A percentile compares a stretch with the other conserved stretches of the same genome.
Conservation (phyloP, 1,140 invertebrate species). For the Drosophila eugracilis region DNA sequence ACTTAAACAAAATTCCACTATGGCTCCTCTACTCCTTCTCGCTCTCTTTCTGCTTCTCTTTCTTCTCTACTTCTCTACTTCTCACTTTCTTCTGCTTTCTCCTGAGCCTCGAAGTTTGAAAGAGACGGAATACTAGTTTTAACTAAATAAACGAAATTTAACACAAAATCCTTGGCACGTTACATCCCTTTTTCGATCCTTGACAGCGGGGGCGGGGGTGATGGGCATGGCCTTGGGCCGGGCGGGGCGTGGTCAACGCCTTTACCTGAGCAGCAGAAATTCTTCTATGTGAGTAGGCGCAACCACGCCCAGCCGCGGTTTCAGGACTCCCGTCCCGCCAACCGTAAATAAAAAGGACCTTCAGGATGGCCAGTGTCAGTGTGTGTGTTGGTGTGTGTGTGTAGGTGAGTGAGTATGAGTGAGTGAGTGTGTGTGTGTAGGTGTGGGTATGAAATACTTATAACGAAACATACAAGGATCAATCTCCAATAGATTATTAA, state of each 20-base stretch:
- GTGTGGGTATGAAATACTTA: slow-evolving; percentile 51
- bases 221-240: slow-evolving; percentile 1
- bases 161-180: slow-evolving; percentile 53
- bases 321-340: slow-evolving; percentile 34
- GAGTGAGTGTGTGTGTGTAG: slow-evolving; percentile 41
- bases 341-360: neutral
- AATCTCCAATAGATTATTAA: slow-evolving; percentile 81
- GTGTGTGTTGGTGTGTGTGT: slow-evolving; percentile 36
- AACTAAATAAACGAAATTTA: slow-evolving; percentile 69
- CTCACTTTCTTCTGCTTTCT: neutral
- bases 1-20: slow-evolving; percentile 84
- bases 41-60: slow-evolving; percentile 14
- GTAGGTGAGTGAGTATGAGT: slow-evolving; percentile 6
- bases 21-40: slow-evolving; percentile 52
- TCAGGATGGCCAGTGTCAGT: slow-evolving; percentile 22
- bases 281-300: slow-evolving; percentile 77
- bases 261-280: slow-evolving; percentile 82
- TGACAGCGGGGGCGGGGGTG: slow-evolving; percentile 20
- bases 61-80: slow-evolving; percentile 2
- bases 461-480: slow-evolving; percentile 81
- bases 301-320: slow-evolving; percentile 41
- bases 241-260: slow-evolving; percentile 51
- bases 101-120: slow-evolving; percentile 23
- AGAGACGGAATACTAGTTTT: slow-evolving; percentile 47
- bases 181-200: slow-evolving; percentile 8